Percentiles rank a stretch among this genome's conserved stretches.
Evolutionary conservation across 2,888 invertebrate species (phyloP).

Genomic region (Lycophotia porphyrea): DNA sequence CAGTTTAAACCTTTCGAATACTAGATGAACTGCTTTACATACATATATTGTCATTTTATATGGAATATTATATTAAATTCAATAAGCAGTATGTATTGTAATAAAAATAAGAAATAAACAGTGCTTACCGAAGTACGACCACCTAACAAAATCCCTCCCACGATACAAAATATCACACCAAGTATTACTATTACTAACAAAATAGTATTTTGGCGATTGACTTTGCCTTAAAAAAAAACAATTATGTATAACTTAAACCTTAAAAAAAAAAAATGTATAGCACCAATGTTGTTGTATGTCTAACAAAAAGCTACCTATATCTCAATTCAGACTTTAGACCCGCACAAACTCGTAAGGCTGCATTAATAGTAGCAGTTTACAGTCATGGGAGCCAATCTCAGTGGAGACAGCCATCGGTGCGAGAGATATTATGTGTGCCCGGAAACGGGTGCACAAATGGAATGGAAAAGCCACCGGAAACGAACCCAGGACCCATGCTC

Average conservation of each 20-base stretch:
- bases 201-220: neutral
- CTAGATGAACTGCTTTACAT: neutral
- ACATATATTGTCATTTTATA: neutral
- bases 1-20: neutral
- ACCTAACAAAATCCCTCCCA: constrained; percentile 23
- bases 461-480: neutral
- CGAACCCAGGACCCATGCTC: neutral
- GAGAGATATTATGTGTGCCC: too few relatives aligned
- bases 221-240: constrained; percentile 18
- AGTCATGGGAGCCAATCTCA: too few relatives aligned
- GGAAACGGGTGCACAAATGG: neutral
- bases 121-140: constrained; percentile 16
- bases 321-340: neutral
- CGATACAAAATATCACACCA: neutral
- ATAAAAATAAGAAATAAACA: constrained; percentile 1
- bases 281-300: neutral
- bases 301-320: neutral
- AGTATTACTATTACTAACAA: neutral
- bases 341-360: too few relatives aligned
- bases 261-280: constrained; percentile 18
- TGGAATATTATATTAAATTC: neutral
- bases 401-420: too few relatives aligned
- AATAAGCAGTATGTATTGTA: neutral
- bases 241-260: constrained; percentile 11
- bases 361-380: too few relatives aligned